Evolutionary conservation across 1,140 invertebrate species (phyloP).

Genomic region (Uloborus diversus): DNA sequence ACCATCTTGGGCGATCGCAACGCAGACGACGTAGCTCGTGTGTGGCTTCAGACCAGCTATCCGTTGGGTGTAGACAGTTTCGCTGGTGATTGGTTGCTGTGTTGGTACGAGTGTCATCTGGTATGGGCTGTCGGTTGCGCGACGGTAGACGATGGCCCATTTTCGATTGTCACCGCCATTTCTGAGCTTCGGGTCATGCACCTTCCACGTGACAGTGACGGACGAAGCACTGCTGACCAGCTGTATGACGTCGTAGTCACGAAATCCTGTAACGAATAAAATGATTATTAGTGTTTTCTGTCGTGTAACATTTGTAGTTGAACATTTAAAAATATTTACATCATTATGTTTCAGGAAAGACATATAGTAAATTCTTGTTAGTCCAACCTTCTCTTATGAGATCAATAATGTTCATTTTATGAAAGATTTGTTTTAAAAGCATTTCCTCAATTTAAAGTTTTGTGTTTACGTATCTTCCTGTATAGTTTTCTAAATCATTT

Average conservation of each 20-base stretch:
- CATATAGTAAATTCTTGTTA: too few relatives aligned
- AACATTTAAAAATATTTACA: too few relatives aligned
- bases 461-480: too few relatives aligned
- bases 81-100: not conserved
- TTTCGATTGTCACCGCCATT: not conserved
- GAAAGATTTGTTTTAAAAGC: too few relatives aligned
- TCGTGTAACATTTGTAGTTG: too few relatives aligned
- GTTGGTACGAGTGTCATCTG: slow-evolving; percentile 25
- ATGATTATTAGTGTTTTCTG: not conserved
- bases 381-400: too few relatives aligned
- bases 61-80: not conserved
- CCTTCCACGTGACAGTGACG: slow-evolving; percentile 23
- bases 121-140: slow-evolving; percentile 21
- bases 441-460: too few relatives aligned
- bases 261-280: not conserved
- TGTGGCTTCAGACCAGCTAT: not conserved
- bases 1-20: not conserved
- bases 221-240: not conserved
- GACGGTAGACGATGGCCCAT: slow-evolving; percentile 30
- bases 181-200: not conserved
- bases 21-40: slow-evolving; percentile 32
- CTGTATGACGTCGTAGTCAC: slow-evolving; percentile 7
- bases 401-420: too few relatives aligned
- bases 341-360: too few relatives aligned
- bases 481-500: too few relatives aligned